A percentile compares a stretch with the other conserved stretches of the same genome.
Conservation (phyloP, 2,797 vertebrate genomes). For the Phalloptychus januarius region DNA sequence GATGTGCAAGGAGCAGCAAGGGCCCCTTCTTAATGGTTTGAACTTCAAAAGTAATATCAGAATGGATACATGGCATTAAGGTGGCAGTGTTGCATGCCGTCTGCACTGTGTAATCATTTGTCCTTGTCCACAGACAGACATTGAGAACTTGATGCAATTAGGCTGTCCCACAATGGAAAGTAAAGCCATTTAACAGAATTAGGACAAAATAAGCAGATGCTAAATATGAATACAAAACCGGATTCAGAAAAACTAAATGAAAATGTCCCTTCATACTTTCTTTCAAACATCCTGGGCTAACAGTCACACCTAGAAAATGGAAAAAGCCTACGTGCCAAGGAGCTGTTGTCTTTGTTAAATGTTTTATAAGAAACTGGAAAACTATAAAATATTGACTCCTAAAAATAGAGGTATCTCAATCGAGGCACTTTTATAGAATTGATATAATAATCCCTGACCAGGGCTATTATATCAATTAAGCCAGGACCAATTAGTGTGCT, state of each 20-base stretch:
- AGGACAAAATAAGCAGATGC: constrained; percentile 41
- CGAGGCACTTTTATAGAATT: neutral
- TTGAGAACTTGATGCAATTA: constrained; percentile 86
- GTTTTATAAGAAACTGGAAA: neutral
- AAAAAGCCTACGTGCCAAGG: constrained; percentile 13
- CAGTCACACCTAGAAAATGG: constrained; percentile 25
- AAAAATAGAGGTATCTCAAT: neutral
- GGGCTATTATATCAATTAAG: neutral
- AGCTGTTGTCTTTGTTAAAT: constrained; percentile 43
- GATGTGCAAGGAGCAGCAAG: constrained; percentile 81
- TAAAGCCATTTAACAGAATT: constrained; percentile 78
- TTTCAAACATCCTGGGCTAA: constrained; percentile 36
- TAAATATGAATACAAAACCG: constrained; percentile 15
- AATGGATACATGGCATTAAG: constrained; percentile 92
- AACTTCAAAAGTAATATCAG: constrained; percentile 88
- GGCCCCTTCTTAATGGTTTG: constrained; percentile 89
- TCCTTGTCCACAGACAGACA: constrained; percentile 89
- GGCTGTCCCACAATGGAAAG: constrained; percentile 76
- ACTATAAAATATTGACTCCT: neutral
- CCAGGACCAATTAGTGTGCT: neutral
- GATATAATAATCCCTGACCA: neutral
- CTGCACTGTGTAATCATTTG: constrained; percentile 87
- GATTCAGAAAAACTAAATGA: constrained; percentile 11
- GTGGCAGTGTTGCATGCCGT: constrained; percentile 89
- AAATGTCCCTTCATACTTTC: constrained; percentile 32